phyloP scores from a whole-genome alignment of 2,113 vertebrate species.

The Phainopepla nitens region DNA sequence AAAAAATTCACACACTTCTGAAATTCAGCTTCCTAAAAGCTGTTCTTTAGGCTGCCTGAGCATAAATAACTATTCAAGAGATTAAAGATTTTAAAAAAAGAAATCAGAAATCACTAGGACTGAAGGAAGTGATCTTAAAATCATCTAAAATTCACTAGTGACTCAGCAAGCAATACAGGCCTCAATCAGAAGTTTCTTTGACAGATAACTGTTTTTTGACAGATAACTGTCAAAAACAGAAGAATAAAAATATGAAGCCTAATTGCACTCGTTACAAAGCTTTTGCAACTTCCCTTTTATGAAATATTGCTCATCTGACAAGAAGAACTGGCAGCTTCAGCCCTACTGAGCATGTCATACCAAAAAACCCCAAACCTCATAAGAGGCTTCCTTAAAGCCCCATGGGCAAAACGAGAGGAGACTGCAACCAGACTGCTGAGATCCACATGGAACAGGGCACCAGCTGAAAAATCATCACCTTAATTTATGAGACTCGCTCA shows the following conservation, averaged over 20 bases:
- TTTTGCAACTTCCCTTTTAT: conserved; percentile 33
- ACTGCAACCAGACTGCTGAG: neutral
- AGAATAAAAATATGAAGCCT: neutral
- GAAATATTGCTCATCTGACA: neutral
- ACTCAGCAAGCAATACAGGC: neutral
- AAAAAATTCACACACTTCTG: neutral
- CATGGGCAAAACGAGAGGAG: neutral
- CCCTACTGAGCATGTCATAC: neutral
- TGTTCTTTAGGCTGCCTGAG: neutral
- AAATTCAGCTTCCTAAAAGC: neutral
- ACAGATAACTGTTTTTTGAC: neutral
- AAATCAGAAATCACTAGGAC: neutral
- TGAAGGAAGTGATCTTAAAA: neutral
- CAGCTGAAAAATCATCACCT: neutral
- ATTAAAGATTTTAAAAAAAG: neutral
- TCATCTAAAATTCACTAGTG: neutral
- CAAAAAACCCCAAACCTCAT: neutral
- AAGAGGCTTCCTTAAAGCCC: neutral
- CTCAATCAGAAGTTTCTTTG: conserved; percentile 16
- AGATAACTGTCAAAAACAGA: neutral
- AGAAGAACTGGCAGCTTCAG: neutral
- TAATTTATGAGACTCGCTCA: neutral
- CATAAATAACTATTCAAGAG: neutral
- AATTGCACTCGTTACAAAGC: neutral
- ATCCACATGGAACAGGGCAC: neutral